Percentiles rank a stretch among this genome's conserved stretches.
phyloP scores from a whole-genome alignment of 1,140 invertebrate genomes.

The Branchinecta lynchi region DNA sequence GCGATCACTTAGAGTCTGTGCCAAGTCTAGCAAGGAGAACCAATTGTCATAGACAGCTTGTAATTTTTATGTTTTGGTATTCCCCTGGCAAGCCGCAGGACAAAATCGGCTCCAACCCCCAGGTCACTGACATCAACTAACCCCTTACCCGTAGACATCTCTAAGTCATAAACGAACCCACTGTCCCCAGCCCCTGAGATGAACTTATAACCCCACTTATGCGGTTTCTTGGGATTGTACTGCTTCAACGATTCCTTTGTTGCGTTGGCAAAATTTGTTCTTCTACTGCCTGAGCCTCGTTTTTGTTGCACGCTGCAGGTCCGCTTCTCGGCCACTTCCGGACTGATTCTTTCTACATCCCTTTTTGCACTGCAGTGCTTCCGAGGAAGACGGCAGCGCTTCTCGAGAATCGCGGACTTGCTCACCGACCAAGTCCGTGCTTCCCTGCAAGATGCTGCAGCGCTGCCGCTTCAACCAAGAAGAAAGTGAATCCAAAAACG shows the following conservation, averaged over 20 bases:
- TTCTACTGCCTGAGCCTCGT: not conserved
- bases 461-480: too few relatives aligned
- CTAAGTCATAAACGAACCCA: not conserved
- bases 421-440: too few relatives aligned
- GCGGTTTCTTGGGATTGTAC: slow-evolving; percentile 14
- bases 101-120: not conserved
- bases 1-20: not conserved
- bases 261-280: slow-evolving; percentile 14
- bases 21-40: not conserved
- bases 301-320: too few relatives aligned
- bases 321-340: too few relatives aligned
- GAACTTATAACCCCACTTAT: not conserved
- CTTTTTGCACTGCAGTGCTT: too few relatives aligned
- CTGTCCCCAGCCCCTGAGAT: not conserved
- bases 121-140: not conserved
- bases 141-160: not conserved
- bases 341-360: too few relatives aligned
- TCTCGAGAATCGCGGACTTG: too few relatives aligned
- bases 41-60: not conserved
- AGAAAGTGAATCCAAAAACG: too few relatives aligned
- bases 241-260: slow-evolving; percentile 4
- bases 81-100: not conserved
- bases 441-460: too few relatives aligned
- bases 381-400: too few relatives aligned
- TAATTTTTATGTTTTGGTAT: slow-evolving; percentile 5